These are phyloP conservation scores for Nycteola revayana DNA, from an alignment of 2,888 invertebrate genomes.

Conservation along the genomic window DNA sequence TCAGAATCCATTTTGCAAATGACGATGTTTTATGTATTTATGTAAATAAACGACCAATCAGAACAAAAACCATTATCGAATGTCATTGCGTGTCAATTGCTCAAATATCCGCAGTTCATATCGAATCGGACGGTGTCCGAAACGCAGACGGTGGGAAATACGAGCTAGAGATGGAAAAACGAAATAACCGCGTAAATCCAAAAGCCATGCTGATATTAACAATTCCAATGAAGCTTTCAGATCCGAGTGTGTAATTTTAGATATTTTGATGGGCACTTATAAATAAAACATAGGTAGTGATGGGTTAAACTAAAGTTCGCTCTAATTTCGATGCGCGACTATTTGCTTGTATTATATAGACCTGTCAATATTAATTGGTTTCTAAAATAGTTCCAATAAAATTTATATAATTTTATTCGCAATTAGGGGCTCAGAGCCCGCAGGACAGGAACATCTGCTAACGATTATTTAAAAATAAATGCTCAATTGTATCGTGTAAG, in stretches of 20 bases:
- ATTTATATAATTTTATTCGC: too few relatives aligned
- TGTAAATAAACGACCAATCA: constrained; percentile 37
- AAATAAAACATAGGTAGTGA: constrained; percentile 38
- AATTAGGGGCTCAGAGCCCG: too few relatives aligned
- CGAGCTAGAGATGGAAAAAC: constrained; percentile 10
- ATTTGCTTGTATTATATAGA: too few relatives aligned
- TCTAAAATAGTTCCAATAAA: too few relatives aligned
- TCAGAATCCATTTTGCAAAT: constrained; percentile 15
- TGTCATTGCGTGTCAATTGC: constrained; percentile 35
- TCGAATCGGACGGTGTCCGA: not conserved
- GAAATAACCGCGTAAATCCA: constrained; percentile 41
- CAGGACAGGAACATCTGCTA: too few relatives aligned
- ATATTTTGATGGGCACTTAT: constrained; percentile 30
- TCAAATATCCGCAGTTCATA: constrained; percentile 9
- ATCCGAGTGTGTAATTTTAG: constrained; percentile 21
- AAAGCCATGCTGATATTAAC: constrained; percentile 52
- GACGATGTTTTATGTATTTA: constrained; percentile 36
- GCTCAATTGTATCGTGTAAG: too few relatives aligned
- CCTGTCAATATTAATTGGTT: too few relatives aligned
- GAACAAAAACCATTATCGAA: constrained; percentile 45
- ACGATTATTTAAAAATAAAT: too few relatives aligned
- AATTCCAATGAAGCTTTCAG: constrained; percentile 50
- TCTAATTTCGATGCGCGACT: constrained; percentile 1
- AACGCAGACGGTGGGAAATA: not conserved
- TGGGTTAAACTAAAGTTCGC: constrained; percentile 11